Base-by-base conservation (phyloP, 2,797 vertebrate genomes). In the Coregonus ussuriensis region DNA sequence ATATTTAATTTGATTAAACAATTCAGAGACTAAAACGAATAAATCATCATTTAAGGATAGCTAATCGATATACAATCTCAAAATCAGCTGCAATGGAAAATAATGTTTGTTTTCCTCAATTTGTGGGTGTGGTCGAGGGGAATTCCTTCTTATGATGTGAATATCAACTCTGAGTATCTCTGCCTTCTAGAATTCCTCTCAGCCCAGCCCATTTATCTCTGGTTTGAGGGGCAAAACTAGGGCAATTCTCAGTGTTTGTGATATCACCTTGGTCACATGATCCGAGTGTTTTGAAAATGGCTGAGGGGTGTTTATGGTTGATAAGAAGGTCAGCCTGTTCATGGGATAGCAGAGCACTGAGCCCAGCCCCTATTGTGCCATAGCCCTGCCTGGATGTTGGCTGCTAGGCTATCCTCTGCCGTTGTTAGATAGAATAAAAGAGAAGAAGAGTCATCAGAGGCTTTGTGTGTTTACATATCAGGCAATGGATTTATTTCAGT, bases 231-330 rank as follows among this genome's bases (percentile, higher is more conserved):
- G 54, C 54, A 59, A 59, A 59, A 59, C 54, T 18, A 3, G 6
- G 54, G 6, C 18, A 59, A 18, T 59, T 59, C 54, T 59, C 54
- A 59, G 54, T 18, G 54, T 18, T 59, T 54, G 15, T 54, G 53
- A 54, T 16, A 54, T 54, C n/a, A 3, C 52, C 13, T 15, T 15
- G 52, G 1, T 15, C 13, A 59, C 54, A n/a, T 29, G 7, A 35
- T 4, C 2, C 21, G 21, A 16, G 1, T 68, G 52, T 59, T 59
- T 59, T 59, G 18, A 59, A 59, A 59, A 59, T 18, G 6, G 6
- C 54, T n/a, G 54, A 59, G 54, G 13, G 54, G 18, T 74, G 75
- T 52, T 59, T 52, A 31, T 13, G 69, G 37, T 51, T 69, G 52
- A 52, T 80, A 68, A 73, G 37, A 63, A 21, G 29, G 53, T 67